These are phyloP conservation scores for Puma concolor DNA, from an alignment of 2,113 vertebrate genomes.

Conservation along the genomic window DNA sequence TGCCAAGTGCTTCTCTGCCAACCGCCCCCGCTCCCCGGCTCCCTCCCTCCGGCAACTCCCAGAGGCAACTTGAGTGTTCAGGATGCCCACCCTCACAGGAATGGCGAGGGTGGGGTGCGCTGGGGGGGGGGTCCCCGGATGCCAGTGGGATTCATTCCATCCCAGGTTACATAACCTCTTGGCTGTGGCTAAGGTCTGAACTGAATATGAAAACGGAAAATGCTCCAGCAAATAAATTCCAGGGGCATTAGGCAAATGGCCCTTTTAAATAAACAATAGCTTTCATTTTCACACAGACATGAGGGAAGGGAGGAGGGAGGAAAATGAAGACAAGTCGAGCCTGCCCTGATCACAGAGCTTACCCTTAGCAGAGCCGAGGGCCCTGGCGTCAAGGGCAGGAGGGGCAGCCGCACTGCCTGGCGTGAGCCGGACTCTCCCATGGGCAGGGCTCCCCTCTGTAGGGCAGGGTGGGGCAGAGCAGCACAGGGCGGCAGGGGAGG, in stretches of 20 bases:
- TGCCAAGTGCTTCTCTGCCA: not conserved
- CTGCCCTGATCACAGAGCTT: not conserved
- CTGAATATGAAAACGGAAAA: constrained; percentile 62
- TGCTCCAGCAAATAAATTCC: constrained; percentile 78
- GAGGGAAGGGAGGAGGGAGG: not conserved
- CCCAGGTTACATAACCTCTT: constrained; percentile 65
- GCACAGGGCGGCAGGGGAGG: not conserved
- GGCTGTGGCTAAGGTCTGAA: constrained; percentile 63
- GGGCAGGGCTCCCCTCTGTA: not conserved
- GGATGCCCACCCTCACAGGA: not conserved
- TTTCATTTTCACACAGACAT: constrained; percentile 66
- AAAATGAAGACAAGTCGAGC: not conserved
- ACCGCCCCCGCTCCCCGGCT: not conserved
- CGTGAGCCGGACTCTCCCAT: not conserved
- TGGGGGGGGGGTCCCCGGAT: not conserved
- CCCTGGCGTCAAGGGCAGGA: not conserved
- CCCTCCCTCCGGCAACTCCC: not conserved
- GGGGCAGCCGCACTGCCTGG: no score
- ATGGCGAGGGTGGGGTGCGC: not conserved
- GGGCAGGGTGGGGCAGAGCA: not conserved
- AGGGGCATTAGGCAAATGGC: constrained; percentile 76
- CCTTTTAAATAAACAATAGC: constrained; percentile 70
- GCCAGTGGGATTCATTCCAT: constrained; percentile 46
- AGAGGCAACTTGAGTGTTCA: not conserved
- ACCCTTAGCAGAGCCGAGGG: not conserved